Evolutionary conservation across 1,140 invertebrate species (phyloP).

Genomic region (Zaprionus inermis): DNA sequence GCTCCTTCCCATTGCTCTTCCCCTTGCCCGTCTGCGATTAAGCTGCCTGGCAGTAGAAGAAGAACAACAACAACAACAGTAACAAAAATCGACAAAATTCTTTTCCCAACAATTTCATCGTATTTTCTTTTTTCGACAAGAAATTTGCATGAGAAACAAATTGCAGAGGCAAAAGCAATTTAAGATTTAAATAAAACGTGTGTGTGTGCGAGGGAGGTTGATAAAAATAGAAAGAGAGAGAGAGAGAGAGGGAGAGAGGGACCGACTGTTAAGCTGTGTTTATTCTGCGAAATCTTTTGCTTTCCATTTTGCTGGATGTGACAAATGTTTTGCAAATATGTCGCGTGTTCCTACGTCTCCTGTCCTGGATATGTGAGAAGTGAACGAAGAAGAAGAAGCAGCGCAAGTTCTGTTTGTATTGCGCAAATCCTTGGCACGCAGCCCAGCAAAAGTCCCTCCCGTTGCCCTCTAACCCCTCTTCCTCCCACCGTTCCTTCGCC

Average conservation of each 20-base stretch:
- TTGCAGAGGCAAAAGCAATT: conserved; percentile 74
- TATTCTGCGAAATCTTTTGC: conserved; percentile 58
- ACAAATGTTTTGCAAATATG: conserved; percentile 75
- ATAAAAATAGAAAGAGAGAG: too few relatives aligned
- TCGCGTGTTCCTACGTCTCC: conserved; percentile 38
- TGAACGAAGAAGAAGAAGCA: background rate
- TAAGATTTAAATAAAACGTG: conserved; percentile 68
- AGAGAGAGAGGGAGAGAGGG: background rate
- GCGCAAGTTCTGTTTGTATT: conserved; percentile 42
- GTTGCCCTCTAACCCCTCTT: too few relatives aligned
- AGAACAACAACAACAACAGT: conserved; percentile 10
- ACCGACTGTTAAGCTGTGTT: conserved; percentile 6
- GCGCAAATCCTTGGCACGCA: conserved; percentile 64
- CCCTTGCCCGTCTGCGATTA: conserved; percentile 20
- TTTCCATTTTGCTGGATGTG: conserved; percentile 71
- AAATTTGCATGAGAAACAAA: conserved; percentile 77
- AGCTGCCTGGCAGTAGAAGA: conserved; percentile 23
- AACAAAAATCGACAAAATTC: conserved; percentile 18
- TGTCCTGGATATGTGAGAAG: background rate
- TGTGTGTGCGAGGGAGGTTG: conserved; percentile 10
- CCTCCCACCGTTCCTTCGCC: conserved; percentile 36
- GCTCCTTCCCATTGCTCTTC: background rate
- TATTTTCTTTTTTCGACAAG: conserved; percentile 11
- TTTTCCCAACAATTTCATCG: conserved; percentile 13
- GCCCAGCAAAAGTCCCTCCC: background rate